These are phyloP conservation scores for Drosophila funebris DNA, from an alignment of 1,140 invertebrate species.

Conservation along the genomic window DNA sequence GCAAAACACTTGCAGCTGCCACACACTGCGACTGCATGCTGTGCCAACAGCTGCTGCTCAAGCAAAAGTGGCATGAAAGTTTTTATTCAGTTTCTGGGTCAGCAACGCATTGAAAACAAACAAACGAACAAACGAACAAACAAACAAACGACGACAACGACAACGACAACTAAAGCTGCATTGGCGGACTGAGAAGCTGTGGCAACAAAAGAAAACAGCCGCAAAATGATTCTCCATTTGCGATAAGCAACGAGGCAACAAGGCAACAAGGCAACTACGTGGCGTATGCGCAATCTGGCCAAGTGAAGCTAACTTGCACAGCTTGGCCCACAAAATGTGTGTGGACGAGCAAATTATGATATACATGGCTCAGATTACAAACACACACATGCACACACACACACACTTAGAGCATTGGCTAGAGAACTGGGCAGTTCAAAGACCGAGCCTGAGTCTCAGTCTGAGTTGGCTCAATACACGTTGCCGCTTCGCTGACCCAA, in stretches of 20 bases:
- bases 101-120: constrained; percentile 77
- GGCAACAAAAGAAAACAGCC: constrained; percentile 66
- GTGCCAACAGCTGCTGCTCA: constrained; percentile 46
- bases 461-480: constrained; percentile 34
- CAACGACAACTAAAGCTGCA: constrained; percentile 37
- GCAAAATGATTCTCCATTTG: constrained; percentile 45
- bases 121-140: constrained; percentile 25
- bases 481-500: constrained; percentile 35
- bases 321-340: constrained; percentile 45
- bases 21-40: constrained; percentile 23
- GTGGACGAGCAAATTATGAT: constrained; percentile 61
- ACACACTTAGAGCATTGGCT: neutral
- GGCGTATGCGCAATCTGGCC: constrained; percentile 78
- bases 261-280: constrained; percentile 45
- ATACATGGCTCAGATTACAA: constrained; percentile 61
- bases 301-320: constrained; percentile 15
- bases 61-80: constrained; percentile 61
- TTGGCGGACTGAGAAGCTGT: constrained; percentile 16
- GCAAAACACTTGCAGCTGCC: constrained; percentile 73
- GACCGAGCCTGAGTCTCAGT: constrained; percentile 33
- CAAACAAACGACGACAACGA: constrained; percentile 14
- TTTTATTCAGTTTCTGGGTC: constrained; percentile 77
- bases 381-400: constrained; percentile 9
- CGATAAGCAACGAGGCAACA: constrained; percentile 62
- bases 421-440: constrained; percentile 49